Percentiles rank a stretch among this genome's conserved stretches.
These are phyloP conservation scores for Neoarius graeffei DNA, from an alignment of 2,113 vertebrate genomes.

Conservation along the genomic window DNA sequence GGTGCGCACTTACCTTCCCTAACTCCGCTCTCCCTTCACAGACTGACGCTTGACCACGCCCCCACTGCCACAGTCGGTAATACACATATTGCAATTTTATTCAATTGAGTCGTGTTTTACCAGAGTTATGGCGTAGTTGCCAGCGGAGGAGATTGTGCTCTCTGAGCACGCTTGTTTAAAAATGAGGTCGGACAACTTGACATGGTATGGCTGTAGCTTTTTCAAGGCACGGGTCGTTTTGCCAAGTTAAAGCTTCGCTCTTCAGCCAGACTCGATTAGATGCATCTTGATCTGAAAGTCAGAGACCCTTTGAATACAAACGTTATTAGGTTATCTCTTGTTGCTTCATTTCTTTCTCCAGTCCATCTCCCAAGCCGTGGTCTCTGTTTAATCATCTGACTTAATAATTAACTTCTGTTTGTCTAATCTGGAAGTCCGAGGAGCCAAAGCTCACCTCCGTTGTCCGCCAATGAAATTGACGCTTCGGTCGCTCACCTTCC, in stretches of 20 bases:
- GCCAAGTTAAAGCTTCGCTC: slow-evolving; percentile 11
- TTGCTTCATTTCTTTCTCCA: not conserved
- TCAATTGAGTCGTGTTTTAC: too few relatives aligned
- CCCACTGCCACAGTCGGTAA: too few relatives aligned
- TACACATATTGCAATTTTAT: too few relatives aligned
- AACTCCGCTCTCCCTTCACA: too few relatives aligned
- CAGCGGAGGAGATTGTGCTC: too few relatives aligned
- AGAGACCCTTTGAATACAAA: not conserved
- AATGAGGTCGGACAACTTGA: not conserved
- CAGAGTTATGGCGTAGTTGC: too few relatives aligned
- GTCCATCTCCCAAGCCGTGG: not conserved
- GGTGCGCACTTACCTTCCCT: too few relatives aligned
- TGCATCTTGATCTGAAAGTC: not conserved
- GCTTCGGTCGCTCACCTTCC: not conserved
- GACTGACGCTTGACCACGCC: too few relatives aligned
- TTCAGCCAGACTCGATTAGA: not conserved
- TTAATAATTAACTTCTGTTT: slow-evolving; percentile 49
- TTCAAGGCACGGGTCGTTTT: not conserved
- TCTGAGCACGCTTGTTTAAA: not conserved
- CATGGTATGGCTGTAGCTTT: not conserved
- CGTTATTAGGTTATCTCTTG: too few relatives aligned
- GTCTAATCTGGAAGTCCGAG: slow-evolving; percentile 16
- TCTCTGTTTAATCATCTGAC: not conserved
- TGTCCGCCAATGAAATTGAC: slow-evolving; percentile 45
- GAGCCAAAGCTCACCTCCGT: slow-evolving; percentile 46